Percentiles rank a stretch among this genome's conserved stretches.
phyloP scores from a whole-genome alignment of 2,113 vertebrate species.

The Saccopteryx bilineata region DNA sequence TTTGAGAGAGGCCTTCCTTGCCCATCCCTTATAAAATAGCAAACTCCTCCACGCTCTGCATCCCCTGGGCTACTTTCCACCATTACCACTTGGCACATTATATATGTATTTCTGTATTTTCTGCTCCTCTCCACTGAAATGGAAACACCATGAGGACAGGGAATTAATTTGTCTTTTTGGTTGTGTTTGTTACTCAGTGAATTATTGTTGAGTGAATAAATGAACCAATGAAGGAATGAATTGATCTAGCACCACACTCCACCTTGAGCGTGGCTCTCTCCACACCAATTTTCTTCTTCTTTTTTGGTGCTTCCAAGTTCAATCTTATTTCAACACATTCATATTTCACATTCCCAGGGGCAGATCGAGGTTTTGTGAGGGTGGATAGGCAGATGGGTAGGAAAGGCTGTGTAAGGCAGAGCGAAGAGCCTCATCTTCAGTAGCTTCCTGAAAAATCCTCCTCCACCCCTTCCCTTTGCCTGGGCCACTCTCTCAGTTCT shows the following conservation, averaged over 20 bases:
- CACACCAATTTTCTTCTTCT: neutral
- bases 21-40: neutral
- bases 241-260: neutral
- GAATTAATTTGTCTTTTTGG: neutral
- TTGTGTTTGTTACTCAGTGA: neutral
- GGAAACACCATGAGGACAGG: neutral
- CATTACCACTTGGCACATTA: neutral
- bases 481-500: neutral
- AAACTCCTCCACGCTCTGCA: neutral
- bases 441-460: neutral
- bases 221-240: neutral
- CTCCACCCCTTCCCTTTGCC: neutral
- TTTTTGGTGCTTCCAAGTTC: neutral
- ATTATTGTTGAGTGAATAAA: neutral
- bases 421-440: neutral
- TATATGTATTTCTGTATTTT: neutral
- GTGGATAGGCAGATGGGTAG: neutral
- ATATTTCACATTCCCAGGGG: neutral
- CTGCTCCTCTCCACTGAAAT: neutral
- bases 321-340: neutral
- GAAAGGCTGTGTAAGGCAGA: neutral
- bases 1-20: neutral
- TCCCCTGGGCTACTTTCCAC: neutral
- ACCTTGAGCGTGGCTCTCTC: neutral
- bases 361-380: neutral